Evolutionary conservation across 2,888 invertebrate genomes (phyloP), one percentile per base, ranked within the genome.

Genomic region (Sarcophaga rosellei): DNA sequence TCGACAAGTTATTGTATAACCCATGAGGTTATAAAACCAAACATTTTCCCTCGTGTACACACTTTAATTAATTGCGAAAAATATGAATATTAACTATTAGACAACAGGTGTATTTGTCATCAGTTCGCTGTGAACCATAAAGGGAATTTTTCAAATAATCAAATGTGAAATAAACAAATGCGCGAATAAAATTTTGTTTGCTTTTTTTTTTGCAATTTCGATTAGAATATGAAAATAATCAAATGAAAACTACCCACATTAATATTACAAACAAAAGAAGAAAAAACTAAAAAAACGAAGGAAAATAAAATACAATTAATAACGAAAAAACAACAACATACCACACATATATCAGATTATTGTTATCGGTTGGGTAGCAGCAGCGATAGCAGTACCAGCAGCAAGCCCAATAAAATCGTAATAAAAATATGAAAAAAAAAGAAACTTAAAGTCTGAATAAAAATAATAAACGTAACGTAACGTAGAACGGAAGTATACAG

Each of bases 51-150:
- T 0, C 57, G 53, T 57, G 53, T 15, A 15, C 75, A 10, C 6
- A 8, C 75, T 75, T 75, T 66, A 57, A 63, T 2, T 47, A 25
- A 47, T 21, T 47, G 12, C 20, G 6, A 21, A 20, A 65, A 21
- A 53, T 8, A 21, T 35, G 21, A 53, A 53, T 53, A 17, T 53
- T 17, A 76, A 4, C 57, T 4, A 57, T 8, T 23, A 68, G 45
- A 8, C 47, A 69, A 78, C 69, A 78, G 78, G 69, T 78, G 78
- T 78, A 53, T 69, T 78, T 70, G 78, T 63, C 63, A 80, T 73
- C 25, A 66, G 25, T n/a, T 59, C 8, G 23, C 68, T 62, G 20
- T 47, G 20, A n/a, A 63, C 4, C 47, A 62, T 62, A 78, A 61
- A 69, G 47, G 78, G 62, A 69, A 77, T 63, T 53, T 65, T 73